A percentile compares a stretch with the other conserved stretches of the same genome.
phyloP scores from a whole-genome alignment of 1,140 invertebrate genomes.

The Drosophila prosaltans region DNA sequence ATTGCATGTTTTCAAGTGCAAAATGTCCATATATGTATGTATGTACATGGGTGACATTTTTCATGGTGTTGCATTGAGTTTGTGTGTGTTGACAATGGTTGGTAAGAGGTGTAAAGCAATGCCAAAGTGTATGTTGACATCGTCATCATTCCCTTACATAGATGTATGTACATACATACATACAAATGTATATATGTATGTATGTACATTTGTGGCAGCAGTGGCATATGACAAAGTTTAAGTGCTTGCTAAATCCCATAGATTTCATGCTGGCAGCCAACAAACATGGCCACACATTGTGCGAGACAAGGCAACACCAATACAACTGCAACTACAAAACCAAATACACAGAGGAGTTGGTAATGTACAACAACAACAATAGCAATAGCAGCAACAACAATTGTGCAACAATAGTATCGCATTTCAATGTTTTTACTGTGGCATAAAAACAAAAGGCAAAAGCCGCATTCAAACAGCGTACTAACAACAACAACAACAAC shows the following conservation, averaged over 20 bases:
- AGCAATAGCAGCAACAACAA: conserved; percentile 43
- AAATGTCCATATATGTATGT: conserved; percentile 39
- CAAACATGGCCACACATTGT: conserved; percentile 80
- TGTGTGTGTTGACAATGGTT: neutral
- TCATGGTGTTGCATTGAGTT: conserved; percentile 9
- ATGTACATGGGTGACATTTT: conserved; percentile 6
- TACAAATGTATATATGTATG: conserved; percentile 12
- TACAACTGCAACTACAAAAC: conserved; percentile 20
- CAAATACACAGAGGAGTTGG: conserved; percentile 59
- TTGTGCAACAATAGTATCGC: conserved; percentile 78
- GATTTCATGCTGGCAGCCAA: conserved; percentile 77
- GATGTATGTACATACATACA: conserved; percentile 6
- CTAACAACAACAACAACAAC: conserved; percentile 51
- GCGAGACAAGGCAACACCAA: conserved; percentile 52
- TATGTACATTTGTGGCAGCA: conserved; percentile 21
- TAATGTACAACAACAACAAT: conserved; percentile 53
- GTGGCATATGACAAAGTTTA: conserved; percentile 75
- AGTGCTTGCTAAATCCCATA: conserved; percentile 79
- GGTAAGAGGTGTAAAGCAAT: conserved; percentile 48
- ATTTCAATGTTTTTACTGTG: conserved; percentile 78
- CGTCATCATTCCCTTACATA: conserved; percentile 44
- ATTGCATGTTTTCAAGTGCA: conserved; percentile 64
- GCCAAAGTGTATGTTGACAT: conserved; percentile 46
- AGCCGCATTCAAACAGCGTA: conserved; percentile 75
- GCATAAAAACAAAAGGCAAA: conserved; percentile 80